Evolutionary conservation across 1,140 invertebrate genomes (phyloP), one percentile per base, ranked within the genome.

Genomic region (Heliconius congener): DNA sequence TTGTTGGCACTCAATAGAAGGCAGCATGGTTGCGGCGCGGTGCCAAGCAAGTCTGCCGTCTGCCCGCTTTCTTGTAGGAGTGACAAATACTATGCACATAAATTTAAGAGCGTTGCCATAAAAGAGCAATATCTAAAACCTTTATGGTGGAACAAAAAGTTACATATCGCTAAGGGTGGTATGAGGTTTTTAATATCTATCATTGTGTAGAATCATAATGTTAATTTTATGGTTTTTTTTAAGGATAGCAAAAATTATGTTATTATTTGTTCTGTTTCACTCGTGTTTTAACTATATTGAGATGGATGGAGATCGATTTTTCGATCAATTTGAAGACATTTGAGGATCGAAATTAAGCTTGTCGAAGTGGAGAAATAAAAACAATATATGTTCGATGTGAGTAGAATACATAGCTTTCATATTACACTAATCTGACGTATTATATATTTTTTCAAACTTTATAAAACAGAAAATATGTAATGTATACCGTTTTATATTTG

Each of bases 1-100:
- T 77, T 81, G 80, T 81, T 81, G 80, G 80, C 80, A 81, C 76
- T 72, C 72, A 78, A 81, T 80, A 75, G 66, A 71, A 74, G 60
- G 73, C 76, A 78, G 80, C 80, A 81, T 81, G 80, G 80, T 52
- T 8, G 80, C 72, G 80, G 80, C 80, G 72, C 76, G 2, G 60
- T 81, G 80, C 80, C 80, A 81, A 81, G 76, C 80, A 81, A 78
- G 73, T 75, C n/a, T 23, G 70, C 76, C 76, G 70, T 71, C 76
- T 72, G 46, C 80, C 76, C 71, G 79, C 80, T 73, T 81, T 74
- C 76, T 81, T 81, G 80, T 81, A 81, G 71, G 79, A 80, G 74
- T 80, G 79, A 80, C 79, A 80, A 80, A 80, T 76, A 60, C 74
- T 71, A 9, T 66, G 37, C 52, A 73, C 39, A 79, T 80, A 80